Evolutionary conservation across 2,888 invertebrate species (phyloP), one percentile per base, ranked within the genome.

Genomic region (Chymomyza procnemis): DNA sequence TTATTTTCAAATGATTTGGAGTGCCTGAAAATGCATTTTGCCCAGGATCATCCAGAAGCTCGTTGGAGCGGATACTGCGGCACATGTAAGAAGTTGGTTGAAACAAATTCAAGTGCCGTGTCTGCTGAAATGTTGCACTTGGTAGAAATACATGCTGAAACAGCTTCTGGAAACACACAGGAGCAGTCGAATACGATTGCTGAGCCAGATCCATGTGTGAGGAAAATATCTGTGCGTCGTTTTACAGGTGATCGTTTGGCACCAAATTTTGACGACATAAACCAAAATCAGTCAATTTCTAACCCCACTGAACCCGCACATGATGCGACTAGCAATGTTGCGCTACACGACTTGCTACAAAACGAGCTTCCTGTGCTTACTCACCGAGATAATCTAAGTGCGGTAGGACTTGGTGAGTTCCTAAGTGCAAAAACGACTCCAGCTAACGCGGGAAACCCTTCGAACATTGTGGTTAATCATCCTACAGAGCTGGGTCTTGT

Each of bases 61-160:
- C 87, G 83, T 21, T 94, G 94, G 93, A 92, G 92, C 69, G 94
- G 94, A 1, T 92, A 91, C 76, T 94, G 93, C 79, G 89, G 80
- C 60, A 75, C 92, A 12, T 93, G 93, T 74, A 91, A 92, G 79
- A 34, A 63, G 2, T 69, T 80, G 19, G 30, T 78, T 1, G 26
- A 41, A n/a, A 59, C 22, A 19, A 60, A n/a, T 16, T 4, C 6
- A 8, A 12, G 16, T 3, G 34, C n/a, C 8, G 2, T 74, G 4
- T 41, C 66, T 1, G 56, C 67, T 4, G 91, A 91, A 71, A 71
- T 90, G 16, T 77, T 74, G 2, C 91, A 91, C 68, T 81, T 91
- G 85, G 59, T 82, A 1, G 73, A 76, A 0, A 66, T 67, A 3
- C 79, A 88, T 81, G 73, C 64, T 14, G 58, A 91, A 46, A 61